These are phyloP conservation scores for Drosophila rhopaloa DNA, from an alignment of 1,140 invertebrate species.

Conservation along the genomic window DNA sequence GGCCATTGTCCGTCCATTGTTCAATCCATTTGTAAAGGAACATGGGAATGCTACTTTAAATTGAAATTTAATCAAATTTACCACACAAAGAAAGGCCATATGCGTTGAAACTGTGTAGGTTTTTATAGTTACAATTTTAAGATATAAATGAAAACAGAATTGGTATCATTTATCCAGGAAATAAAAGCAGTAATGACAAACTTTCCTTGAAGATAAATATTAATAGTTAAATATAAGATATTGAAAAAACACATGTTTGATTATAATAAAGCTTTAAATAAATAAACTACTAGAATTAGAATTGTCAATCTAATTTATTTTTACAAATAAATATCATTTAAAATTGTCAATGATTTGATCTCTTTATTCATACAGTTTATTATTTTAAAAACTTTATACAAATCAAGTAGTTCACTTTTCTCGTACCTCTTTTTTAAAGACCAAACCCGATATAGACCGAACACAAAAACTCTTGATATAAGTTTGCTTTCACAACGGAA, in stretches of 20 bases:
- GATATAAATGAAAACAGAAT: no score
- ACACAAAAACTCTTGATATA: constrained; percentile 43
- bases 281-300: no score
- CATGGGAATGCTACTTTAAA: constrained; percentile 31
- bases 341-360: no score
- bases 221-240: no score
- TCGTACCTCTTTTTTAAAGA: constrained; percentile 43
- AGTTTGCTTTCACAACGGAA: constrained; percentile 42
- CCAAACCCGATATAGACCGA: constrained; percentile 20
- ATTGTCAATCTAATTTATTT: no score
- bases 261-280: no score
- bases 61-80: constrained; percentile 42
- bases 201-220: no score
- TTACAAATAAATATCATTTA: no score
- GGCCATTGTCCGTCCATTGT: constrained; percentile 26
- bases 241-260: no score
- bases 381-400: constrained; percentile 5
- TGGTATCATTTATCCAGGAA: no score
- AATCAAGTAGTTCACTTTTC: background rate
- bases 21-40: constrained; percentile 31
- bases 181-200: no score
- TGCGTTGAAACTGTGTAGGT: background rate
- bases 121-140: no score
- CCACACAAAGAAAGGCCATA: constrained; percentile 6
- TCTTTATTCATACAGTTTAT: constrained; percentile 13